These are phyloP conservation scores for Ecliptopera silaceata DNA, from an alignment of 2,888 invertebrate genomes.

Conservation along the genomic window DNA sequence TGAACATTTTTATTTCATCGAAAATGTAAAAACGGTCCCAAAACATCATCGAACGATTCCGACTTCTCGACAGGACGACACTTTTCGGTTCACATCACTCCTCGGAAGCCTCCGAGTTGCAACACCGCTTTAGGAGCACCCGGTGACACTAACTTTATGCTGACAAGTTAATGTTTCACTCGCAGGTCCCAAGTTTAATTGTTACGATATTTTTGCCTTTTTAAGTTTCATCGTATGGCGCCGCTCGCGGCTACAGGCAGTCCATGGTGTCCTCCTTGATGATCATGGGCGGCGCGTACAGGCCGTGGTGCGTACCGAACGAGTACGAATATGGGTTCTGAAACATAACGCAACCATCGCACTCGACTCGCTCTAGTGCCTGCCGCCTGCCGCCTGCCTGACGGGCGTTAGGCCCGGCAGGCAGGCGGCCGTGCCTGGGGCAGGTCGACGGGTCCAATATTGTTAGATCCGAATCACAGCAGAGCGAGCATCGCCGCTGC, in stretches of 20 bases:
- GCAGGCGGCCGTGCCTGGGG: too few relatives aligned
- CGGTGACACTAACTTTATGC: too few relatives aligned
- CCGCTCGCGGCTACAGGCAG: slow-evolving; percentile 55
- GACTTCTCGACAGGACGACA: slow-evolving; percentile 10
- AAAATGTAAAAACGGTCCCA: slow-evolving; percentile 12
- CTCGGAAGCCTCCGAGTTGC: too few relatives aligned
- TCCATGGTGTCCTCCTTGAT: slow-evolving; percentile 84
- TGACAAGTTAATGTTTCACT: neutral
- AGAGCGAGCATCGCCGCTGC: too few relatives aligned
- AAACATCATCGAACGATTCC: slow-evolving; percentile 12
- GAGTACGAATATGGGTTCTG: slow-evolving; percentile 80
- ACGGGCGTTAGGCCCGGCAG: too few relatives aligned
- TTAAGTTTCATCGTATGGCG: neutral
- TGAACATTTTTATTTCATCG: slow-evolving; percentile 22
- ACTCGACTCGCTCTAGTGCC: too few relatives aligned
- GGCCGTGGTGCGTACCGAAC: slow-evolving; percentile 83
- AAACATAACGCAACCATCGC: too few relatives aligned
- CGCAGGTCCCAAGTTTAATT: neutral
- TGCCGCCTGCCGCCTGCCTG: too few relatives aligned
- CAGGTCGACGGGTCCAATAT: too few relatives aligned
- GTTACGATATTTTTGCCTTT: slow-evolving; percentile 1
- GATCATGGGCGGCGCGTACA: slow-evolving; percentile 81
- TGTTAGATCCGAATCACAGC: too few relatives aligned
- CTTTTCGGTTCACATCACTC: neutral
- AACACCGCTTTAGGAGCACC: too few relatives aligned